A percentile compares a stretch with the other conserved stretches of the same genome.
These are phyloP conservation scores for Tholera decimalis DNA, from an alignment of 2,888 invertebrate species.

Conservation along the genomic window DNA sequence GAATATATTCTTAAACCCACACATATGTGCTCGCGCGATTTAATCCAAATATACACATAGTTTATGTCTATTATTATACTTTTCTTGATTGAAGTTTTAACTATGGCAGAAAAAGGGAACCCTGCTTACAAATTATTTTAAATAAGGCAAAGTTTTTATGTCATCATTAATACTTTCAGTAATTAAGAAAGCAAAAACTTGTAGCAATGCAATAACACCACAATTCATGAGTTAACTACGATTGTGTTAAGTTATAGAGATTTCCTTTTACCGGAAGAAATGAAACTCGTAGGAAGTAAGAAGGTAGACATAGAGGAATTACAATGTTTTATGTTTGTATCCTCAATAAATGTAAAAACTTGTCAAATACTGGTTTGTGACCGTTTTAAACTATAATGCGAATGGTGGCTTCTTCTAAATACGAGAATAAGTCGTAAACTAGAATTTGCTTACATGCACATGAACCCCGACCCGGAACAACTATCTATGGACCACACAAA, in stretches of 20 bases:
- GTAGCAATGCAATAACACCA: not conserved
- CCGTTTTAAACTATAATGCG: too few species aligned
- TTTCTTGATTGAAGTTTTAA: conserved; percentile 12
- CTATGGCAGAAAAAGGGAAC: not conserved
- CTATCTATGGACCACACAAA: too few species aligned
- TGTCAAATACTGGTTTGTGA: too few species aligned
- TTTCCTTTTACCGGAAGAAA: too few species aligned
- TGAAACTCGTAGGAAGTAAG: not conserved
- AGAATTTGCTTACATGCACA: too few species aligned
- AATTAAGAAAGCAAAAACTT: not conserved
- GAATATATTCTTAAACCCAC: conserved; percentile 52
- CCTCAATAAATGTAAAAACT: too few species aligned
- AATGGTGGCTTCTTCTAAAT: too few species aligned
- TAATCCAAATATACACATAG: conserved; percentile 14
- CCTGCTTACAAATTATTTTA: not conserved
- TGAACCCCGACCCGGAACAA: too few species aligned
- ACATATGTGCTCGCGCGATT: conserved; percentile 17
- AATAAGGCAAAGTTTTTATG: not conserved
- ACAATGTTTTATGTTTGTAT: too few species aligned
- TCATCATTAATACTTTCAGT: not conserved
- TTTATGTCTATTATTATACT: conserved; percentile 15
- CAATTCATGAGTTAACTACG: not conserved
- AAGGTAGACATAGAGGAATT: too few species aligned
- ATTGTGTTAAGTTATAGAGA: too few species aligned
- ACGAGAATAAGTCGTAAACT: too few species aligned